Evolutionary conservation across 2,797 vertebrate species (phyloP), one percentile per base, ranked within the genome.

Genomic region (Pantherophis vulpinus): DNA sequence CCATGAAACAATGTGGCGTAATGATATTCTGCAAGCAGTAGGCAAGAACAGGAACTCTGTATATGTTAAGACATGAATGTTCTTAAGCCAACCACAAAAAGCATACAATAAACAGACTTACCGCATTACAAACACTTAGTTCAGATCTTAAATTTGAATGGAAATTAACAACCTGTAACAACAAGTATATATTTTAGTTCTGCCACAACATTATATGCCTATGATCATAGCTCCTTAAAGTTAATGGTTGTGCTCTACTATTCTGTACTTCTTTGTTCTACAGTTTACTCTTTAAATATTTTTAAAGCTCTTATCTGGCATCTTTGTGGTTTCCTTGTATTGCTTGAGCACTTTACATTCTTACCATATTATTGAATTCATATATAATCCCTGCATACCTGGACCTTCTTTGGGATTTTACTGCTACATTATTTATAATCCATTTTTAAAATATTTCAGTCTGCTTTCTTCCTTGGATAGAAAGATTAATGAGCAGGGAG

Each of bases 111-210:
- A 95, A 91, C 23, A 93, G 86, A 96, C 98, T 97, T 96, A 99
- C 99, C 98, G 97, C 97, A 94, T 98, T 98, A 93, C 98, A 96
- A 95, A 97, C 97, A 95, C 98, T 98, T 96, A 98, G 98, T 93
- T 98, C 97, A 92, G 97, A 98, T 94, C 97, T 97, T 91, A 98
- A 97, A 12, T 97, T 97, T 97, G 98, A 98, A 86, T 99, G 98
- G 6, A 99, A 97, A 95, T 98, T 98, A 88, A 99, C 95, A 86
- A 99, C 98, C 99, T 99, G 97, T 18, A 94, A 94, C 92, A 95
- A 25, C 95, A 97, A 55, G 93, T 32, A 91, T 18, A 66, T 66
- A 51, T 11, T 18, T 11, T 32, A 87, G 58, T 91, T 92, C 6
- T 95, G 6, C 11, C 60, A 91, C 0, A 66, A 91, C 0, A 66